Evolutionary conservation across 1,140 invertebrate species (phyloP), one percentile per base, ranked within the genome.

Genomic region (Myzus persicae): DNA sequence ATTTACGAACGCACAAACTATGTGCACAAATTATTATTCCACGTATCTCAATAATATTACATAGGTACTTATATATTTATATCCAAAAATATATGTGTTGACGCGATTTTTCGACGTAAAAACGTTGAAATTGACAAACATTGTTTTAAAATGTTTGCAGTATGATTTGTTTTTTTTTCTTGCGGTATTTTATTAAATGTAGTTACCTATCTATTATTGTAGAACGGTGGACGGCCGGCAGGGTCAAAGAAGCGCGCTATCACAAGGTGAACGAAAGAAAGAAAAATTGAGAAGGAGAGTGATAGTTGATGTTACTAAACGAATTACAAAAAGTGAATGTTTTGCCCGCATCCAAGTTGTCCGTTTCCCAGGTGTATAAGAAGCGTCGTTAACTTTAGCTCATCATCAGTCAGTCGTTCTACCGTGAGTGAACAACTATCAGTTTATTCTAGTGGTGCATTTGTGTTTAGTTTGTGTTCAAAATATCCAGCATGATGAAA

Each of bases 291-390:
- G 91, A 51, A 84, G 76, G 91, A 92, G 91, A 92, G 91, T 92
- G 91, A 92, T 92, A 92, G 91, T 92, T 82, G 90, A 91, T 82
- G 90, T 91, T 92, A 92, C 76, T 48, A 92, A 38, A 92, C 76
- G 76, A 46, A 81, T 82, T 82, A 92, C 76, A 46, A 51, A 92
- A 92, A 92, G 91, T 92, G 91, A 92, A 92, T 92, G 91, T 92
- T 92, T 92, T 92, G n/a, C 67, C 76, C 42, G 91, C 76, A 48
- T 92, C 76, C 76, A 84, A 84, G 42, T 92, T 44, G 76, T 46
- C 91, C 76, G 91, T 54, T 92, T 92, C 76, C 46, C 91, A 38
- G 44, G 76, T 84, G 67, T 92, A 92, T 92, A 92, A 92, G 91
- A 92, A 92, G 91, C 76, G 36, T 26, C n/a, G 42, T 48, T 81